Base-by-base conservation (phyloP, 2,888 invertebrate genomes). In the Calameuta pallipes region DNA sequence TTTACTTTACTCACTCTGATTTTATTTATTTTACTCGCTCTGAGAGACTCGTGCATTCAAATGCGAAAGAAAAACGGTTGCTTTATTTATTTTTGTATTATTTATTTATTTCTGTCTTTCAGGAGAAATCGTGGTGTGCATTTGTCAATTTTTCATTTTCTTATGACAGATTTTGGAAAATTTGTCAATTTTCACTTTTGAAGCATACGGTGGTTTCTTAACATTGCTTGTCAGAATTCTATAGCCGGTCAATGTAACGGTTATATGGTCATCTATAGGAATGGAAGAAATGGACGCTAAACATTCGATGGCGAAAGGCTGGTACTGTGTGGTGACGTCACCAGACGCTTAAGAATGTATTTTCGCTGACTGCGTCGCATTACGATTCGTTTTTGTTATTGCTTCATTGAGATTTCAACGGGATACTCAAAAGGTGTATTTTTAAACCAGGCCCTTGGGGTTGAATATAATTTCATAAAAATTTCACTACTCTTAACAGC, bases 261-360 rank as follows among this genome's bases (percentile, higher is more conserved):
- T 56, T 56, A 9, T 56, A 23, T 56, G 56, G 56, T 23, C 23
- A 23, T 56, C 56, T 23, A 56, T 56, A 56, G 56, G 56, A 56
- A 56, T 56, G 23, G 56, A 56, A 71, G 71, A 34, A 71, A 34
- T 33, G 71, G 34, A 71, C 71, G 71, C 33, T 13, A 77, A 69
- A 31, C 35, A 69, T 31, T 74, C 73, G 77, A 77, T 56, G 68
- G 69, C 77, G 77, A 74, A 77, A 77, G 74, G 68, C 76, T 79
- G 74, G 68, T 74, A 34, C 36, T n/a, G 75, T n/a, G 41, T 69
- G n/a, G 78, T 78, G 74, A 78, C 68, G 78, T 70, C 80, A 73
- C 23, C 35, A 34, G 56, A 41, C 37, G 75, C 30, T 56, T n/a
- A 75, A 70, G 71, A 75, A 78, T 74, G 71, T 34, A 56, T 56